phyloP scores from a whole-genome alignment of 2,113 vertebrate species.

The Pachyramphus minor region DNA sequence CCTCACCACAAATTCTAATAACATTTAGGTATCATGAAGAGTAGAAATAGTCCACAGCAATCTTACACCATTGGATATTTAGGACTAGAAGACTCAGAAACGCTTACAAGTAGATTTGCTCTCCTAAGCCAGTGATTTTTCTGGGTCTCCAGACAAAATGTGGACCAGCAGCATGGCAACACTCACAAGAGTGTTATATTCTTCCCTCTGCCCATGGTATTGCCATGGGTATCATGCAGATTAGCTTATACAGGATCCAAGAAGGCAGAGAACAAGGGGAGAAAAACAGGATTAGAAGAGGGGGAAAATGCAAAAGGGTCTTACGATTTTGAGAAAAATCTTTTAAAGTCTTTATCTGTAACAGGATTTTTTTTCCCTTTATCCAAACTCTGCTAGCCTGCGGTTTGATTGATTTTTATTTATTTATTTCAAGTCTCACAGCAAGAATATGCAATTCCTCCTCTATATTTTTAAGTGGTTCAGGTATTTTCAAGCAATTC shows the following conservation, averaged over 20 bases:
- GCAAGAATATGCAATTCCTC: not conserved
- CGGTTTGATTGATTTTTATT: not conserved
- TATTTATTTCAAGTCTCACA: not conserved
- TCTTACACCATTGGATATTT: accelerated
- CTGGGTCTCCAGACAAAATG: not conserved
- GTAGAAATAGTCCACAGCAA: not conserved
- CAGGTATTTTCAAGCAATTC: not conserved
- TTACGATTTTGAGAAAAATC: not conserved
- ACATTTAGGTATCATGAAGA: not conserved
- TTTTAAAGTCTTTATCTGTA: slow-evolving; percentile 39
- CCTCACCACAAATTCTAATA: not conserved
- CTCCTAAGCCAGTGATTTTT: not conserved
- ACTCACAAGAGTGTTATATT: not conserved
- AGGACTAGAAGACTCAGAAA: not conserved
- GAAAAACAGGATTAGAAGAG: slow-evolving; percentile 15
- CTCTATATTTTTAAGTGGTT: not conserved
- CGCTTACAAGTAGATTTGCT: not conserved
- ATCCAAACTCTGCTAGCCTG: not conserved
- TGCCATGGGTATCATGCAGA: not conserved
- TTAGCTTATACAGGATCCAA: not conserved
- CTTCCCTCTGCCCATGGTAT: not conserved
- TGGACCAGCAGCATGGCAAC: not conserved
- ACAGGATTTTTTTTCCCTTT: slow-evolving; percentile 1
- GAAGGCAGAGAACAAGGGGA: slow-evolving; percentile 18
- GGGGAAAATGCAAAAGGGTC: not conserved